These are phyloP conservation scores for Hemithea aestivaria DNA, from an alignment of 2,888 invertebrate species.

Conservation along the genomic window DNA sequence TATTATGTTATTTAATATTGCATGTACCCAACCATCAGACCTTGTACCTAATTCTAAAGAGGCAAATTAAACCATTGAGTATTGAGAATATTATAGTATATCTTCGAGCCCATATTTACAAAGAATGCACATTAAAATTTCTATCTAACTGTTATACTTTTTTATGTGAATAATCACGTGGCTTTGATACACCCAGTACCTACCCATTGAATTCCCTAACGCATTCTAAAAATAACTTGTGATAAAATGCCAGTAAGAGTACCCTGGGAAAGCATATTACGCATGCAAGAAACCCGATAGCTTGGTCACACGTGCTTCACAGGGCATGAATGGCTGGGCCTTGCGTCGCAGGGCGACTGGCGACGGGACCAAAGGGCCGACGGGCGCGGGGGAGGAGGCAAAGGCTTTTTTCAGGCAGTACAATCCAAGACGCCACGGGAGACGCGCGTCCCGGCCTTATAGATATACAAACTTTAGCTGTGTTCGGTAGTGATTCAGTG, in stretches of 20 bases:
- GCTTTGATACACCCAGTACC: too few species aligned
- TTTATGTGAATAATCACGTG: too few species aligned
- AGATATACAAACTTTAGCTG: conserved; percentile 4
- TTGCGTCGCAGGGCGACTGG: conserved; percentile 35
- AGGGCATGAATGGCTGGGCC: conserved; percentile 49
- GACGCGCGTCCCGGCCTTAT: conserved; percentile 45
- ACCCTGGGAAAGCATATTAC: conserved; percentile 66
- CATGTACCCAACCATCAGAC: too few species aligned
- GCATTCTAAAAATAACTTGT: conserved; percentile 14
- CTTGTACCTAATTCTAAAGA: too few species aligned
- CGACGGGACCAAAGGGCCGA: conserved; percentile 34
- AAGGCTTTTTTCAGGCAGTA: conserved; percentile 79
- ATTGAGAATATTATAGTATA: too few species aligned
- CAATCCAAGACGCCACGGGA: conserved; percentile 48
- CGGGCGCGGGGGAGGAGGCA: conserved; percentile 41
- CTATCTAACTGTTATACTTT: too few species aligned
- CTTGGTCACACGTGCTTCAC: conserved; percentile 66
- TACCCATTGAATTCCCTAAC: not conserved
- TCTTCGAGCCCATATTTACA: too few species aligned
- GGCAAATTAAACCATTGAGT: too few species aligned
- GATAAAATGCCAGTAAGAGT: conserved; percentile 28
- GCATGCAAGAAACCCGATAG: conserved; percentile 62
- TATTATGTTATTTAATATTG: too few species aligned
- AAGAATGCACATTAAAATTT: too few species aligned
- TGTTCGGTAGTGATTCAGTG: conserved; percentile 21